Conservation (phyloP, 2,888 invertebrate species). For the Campaea margaritaria region DNA sequence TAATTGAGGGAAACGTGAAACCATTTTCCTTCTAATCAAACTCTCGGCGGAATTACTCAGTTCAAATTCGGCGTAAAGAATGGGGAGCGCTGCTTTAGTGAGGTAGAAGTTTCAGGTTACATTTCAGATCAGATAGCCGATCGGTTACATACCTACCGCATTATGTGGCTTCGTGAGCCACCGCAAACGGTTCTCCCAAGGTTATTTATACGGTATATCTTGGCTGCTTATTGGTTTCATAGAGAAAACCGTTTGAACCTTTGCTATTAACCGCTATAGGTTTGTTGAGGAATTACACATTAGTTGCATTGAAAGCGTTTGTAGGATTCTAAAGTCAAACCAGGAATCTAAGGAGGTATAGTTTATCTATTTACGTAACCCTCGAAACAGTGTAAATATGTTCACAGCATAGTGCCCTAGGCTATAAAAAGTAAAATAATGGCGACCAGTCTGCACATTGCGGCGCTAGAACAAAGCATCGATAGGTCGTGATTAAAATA, state of each 20-base stretch:
- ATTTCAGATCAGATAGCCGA: conserved; percentile 71
- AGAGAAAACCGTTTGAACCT: conserved; percentile 23
- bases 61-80: conserved; percentile 36
- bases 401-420: background rate
- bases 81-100: conserved; percentile 36
- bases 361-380: too few relatives aligned
- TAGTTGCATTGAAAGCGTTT: background rate
- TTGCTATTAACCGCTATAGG: conserved; percentile 5
- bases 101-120: conserved; percentile 65
- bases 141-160: conserved; percentile 57
- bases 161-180: conserved; percentile 75
- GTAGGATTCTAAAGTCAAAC: too few relatives aligned
- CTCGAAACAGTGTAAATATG: too few relatives aligned
- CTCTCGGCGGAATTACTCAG: conserved; percentile 36
- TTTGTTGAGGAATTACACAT: background rate
- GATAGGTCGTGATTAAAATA: conserved; percentile 73
- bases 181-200: conserved; percentile 59
- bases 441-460: conserved; percentile 21
- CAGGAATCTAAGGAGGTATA: too few relatives aligned
- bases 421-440: conserved; percentile 35
- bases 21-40: conserved; percentile 40
- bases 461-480: conserved; percentile 54
- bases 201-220: conserved; percentile 38
- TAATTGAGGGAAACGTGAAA: conserved; percentile 39
- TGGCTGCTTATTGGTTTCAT: conserved; percentile 28